These are phyloP conservation scores for Meles meles DNA, from an alignment of 2,113 vertebrate genomes.

Conservation along the genomic window DNA sequence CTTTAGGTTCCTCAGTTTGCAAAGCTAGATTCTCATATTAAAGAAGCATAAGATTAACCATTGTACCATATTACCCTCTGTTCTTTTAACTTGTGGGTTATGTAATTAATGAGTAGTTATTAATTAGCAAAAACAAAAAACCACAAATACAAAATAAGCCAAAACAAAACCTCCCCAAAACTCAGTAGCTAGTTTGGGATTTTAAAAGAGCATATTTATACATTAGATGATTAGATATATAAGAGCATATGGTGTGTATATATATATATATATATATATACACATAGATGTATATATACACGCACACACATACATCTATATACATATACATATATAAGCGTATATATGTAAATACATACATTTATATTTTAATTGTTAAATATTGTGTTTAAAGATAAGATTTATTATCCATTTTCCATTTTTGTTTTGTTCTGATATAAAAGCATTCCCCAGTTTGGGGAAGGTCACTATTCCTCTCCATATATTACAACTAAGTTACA, in stretches of 20 bases:
- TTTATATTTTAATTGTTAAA: neutral
- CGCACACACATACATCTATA: neutral
- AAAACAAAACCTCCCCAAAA: neutral
- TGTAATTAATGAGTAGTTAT: neutral
- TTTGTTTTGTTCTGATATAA: neutral
- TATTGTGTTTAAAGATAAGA: neutral
- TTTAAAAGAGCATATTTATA: neutral
- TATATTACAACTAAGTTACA: neutral
- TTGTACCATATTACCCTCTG: neutral
- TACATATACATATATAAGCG: neutral
- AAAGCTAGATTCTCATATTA: neutral
- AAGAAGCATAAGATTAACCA: conserved; percentile 13
- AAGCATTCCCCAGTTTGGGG: neutral
- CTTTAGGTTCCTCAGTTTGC: neutral
- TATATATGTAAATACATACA: neutral
- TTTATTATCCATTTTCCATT: neutral
- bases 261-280: neutral
- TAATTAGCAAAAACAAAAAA: neutral
- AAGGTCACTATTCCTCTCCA: neutral
- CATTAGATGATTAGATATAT: neutral
- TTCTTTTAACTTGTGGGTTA: conserved; percentile 1
- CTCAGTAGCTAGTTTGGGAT: neutral
- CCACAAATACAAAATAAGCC: neutral
- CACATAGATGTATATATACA: neutral
- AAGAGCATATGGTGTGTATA: neutral